A percentile compares a stretch with the other conserved stretches of the same genome.
These are phyloP conservation scores for Ceratosolen solmsi DNA, from an alignment of 1,140 invertebrate species.

Conservation along the genomic window DNA sequence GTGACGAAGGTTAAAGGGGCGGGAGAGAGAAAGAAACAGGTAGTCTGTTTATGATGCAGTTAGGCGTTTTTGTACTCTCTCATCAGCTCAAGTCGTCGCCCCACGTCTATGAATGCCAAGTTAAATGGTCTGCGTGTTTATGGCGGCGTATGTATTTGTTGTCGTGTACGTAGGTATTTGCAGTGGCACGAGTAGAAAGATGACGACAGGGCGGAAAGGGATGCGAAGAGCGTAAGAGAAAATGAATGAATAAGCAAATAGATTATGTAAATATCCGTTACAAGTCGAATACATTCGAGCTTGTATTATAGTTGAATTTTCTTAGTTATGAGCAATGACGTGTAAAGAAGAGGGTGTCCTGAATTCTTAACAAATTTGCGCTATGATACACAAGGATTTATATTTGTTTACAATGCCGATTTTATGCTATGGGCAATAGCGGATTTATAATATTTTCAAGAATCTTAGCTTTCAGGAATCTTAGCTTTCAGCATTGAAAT, in stretches of 20 bases:
- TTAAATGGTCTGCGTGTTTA: slow-evolving; percentile 31
- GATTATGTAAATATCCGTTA: slow-evolving; percentile 44
- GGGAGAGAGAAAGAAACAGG: not conserved
- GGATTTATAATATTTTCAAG: not conserved
- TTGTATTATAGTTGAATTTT: slow-evolving; percentile 16
- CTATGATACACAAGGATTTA: not conserved
- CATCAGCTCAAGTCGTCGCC: not conserved
- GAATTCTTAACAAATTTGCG: not conserved
- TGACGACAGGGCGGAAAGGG: slow-evolving; percentile 7
- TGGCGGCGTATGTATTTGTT: not conserved
- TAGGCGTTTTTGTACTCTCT: slow-evolving; percentile 7
- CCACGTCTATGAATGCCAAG: not conserved
- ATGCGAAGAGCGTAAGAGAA: not conserved
- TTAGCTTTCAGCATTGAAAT: not conserved
- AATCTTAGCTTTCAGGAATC: not conserved
- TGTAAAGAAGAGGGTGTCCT: not conserved
- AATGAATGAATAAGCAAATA: slow-evolving; percentile 50
- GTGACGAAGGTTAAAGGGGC: not conserved
- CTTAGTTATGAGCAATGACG: not conserved
- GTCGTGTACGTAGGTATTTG: not conserved
- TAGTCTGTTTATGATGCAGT: slow-evolving; percentile 27
- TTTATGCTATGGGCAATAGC: not conserved
- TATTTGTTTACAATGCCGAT: not conserved
- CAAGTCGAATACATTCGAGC: slow-evolving; percentile 18
- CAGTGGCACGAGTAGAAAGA: not conserved